phyloP scores from a whole-genome alignment of 1,140 invertebrate species.

The fruit fly (Drosophila melanogaster) region Release_6_plus_ISO1_MT NT_033779.5:4064001-4064500 shows the following conservation, averaged over 20 bases:
- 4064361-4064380: constrained; percentile 36
- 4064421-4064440: no score
- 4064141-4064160: constrained; percentile 38
- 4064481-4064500: background rate
- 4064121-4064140: constrained; percentile 49
- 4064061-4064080: constrained; percentile 83
- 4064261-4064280: constrained; percentile 52
- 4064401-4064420: background rate
- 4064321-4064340: constrained; percentile 16
- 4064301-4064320: constrained; percentile 22
- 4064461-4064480: background rate
- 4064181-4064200: constrained; percentile 26
- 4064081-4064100: constrained; percentile 67
- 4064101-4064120: constrained; percentile 42
- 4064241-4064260: constrained; percentile 49
- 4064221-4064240: constrained; percentile 28
- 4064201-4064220: constrained; percentile 29
- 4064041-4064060: constrained; percentile 83
- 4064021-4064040: constrained; percentile 56
- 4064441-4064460: background rate
- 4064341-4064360: constrained; percentile 12
- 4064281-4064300: constrained; percentile 26
- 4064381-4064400: background rate
- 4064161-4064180: constrained; percentile 9
- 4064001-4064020: constrained; percentile 29